Conservation (phyloP, 2,888 invertebrate genomes). For the Drosophila hamatofila region DNA sequence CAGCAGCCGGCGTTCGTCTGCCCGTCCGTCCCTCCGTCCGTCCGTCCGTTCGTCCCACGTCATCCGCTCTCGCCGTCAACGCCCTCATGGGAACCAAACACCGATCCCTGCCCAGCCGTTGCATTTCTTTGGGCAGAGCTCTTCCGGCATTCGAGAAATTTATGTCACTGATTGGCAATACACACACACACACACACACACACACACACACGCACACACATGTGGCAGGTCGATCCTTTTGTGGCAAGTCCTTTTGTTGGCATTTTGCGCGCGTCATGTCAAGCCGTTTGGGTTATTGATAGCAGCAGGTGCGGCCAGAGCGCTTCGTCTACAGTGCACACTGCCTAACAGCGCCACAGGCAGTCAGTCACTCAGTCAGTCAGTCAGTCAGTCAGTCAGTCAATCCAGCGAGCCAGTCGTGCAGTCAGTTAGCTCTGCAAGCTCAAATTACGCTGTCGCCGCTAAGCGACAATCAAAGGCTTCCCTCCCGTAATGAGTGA, state of each 20-base stretch:
- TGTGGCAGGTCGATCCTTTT: conserved; percentile 44
- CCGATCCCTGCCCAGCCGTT: conserved; percentile 31
- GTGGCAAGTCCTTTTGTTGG: conserved; percentile 58
- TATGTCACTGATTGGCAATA: conserved; percentile 77
- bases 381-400: background rate
- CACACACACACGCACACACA: conserved; percentile 4
- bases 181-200: conserved; percentile 19
- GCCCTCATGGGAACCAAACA: conserved; percentile 76
- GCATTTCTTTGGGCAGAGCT: conserved; percentile 54
- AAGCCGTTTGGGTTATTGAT: conserved; percentile 69
- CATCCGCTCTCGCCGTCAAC: conserved; percentile 67
- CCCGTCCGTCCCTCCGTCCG: background rate
- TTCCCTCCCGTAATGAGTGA: conserved; percentile 53
- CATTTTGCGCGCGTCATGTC: conserved; percentile 60
- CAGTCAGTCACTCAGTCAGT: background rate
- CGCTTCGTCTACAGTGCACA: conserved; percentile 9
- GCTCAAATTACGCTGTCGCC: conserved; percentile 56
- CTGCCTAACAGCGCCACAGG: conserved; percentile 19
- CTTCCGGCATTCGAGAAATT: conserved; percentile 67
- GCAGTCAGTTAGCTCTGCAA: conserved; percentile 15
- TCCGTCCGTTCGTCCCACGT: conserved; percentile 11
- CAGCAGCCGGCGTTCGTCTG: conserved; percentile 40
- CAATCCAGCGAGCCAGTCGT: background rate
- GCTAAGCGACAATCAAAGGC: conserved; percentile 58
- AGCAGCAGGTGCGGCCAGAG: conserved; percentile 57